A percentile compares a stretch with the other conserved stretches of the same genome.
phyloP scores from a whole-genome alignment of 2,888 invertebrate species.

The Monopis laevigella region DNA sequence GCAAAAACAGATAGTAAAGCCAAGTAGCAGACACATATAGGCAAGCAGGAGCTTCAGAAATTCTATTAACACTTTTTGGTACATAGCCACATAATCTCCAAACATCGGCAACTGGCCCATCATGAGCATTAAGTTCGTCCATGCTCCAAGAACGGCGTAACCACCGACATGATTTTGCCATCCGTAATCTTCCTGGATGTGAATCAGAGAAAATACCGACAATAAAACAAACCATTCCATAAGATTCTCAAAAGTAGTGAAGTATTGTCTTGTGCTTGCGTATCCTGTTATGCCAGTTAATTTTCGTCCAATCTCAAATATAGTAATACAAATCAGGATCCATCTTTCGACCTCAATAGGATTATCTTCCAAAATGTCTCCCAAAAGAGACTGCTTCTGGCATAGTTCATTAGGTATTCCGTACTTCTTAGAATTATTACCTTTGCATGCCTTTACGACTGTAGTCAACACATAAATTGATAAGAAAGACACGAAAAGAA shows the following conservation, averaged over 20 bases:
- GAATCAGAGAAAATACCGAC: slow-evolving; percentile 84
- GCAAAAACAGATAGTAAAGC: slow-evolving; percentile 88
- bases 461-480: slow-evolving; percentile 84
- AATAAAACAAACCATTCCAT: slow-evolving; percentile 88
- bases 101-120: slow-evolving; percentile 89
- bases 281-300: slow-evolving; percentile 84
- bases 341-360: slow-evolving; percentile 85
- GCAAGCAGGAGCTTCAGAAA: slow-evolving; percentile 84
- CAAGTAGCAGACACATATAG: slow-evolving; percentile 83
- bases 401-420: slow-evolving; percentile 76
- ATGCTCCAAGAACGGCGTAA: slow-evolving; percentile 84
- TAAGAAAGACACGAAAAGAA: slow-evolving; percentile 80
- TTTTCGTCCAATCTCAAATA: slow-evolving; percentile 81
- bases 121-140: slow-evolving; percentile 90
- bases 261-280: slow-evolving; percentile 79
- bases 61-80: slow-evolving; percentile 84
- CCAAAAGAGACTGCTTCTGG: slow-evolving; percentile 76
- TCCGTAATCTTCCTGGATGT: slow-evolving; percentile 78
- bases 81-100: slow-evolving; percentile 92
- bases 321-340: slow-evolving; percentile 78
- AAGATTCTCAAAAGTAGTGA: slow-evolving; percentile 83
- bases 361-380: slow-evolving; percentile 75
- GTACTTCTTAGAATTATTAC: slow-evolving; percentile 48
- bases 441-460: slow-evolving; percentile 75
- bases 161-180: slow-evolving; percentile 91